Conservation (phyloP, 2,113 vertebrate species). For the Hucho hucho region DNA sequence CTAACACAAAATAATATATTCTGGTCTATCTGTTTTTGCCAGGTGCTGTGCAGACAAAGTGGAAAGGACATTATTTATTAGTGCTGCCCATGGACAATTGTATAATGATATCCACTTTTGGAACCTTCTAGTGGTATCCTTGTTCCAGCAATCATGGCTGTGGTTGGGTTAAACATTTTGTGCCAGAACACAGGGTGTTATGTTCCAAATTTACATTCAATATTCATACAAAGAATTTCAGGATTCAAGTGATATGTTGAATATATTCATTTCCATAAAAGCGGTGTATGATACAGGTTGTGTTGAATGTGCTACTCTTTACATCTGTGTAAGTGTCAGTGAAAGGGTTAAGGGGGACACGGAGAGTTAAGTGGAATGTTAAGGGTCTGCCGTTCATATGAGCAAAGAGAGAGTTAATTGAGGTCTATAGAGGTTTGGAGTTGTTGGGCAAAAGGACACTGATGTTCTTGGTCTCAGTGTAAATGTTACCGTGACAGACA, state of each 20-base stretch:
- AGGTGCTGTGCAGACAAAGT: neutral
- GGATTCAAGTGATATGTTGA: neutral
- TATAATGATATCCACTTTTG: neutral
- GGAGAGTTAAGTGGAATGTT: conserved; percentile 2
- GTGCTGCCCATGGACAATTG: neutral
- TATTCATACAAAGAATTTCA: neutral
- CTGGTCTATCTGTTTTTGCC: no score
- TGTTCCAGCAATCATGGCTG: neutral
- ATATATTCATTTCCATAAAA: neutral
- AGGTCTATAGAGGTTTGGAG: conserved; percentile 45
- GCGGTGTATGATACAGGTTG: neutral
- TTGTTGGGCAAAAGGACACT: conserved; percentile 33
- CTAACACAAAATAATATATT: no score
- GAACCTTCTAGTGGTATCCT: neutral
- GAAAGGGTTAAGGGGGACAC: conserved; percentile 24
- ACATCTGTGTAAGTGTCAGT: neutral
- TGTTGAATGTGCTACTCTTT: neutral
- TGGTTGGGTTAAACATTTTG: neutral
- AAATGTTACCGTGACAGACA: conserved; percentile 26
- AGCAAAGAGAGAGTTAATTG: conserved; percentile 9
- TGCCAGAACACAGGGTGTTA: neutral
- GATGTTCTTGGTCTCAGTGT: conserved; percentile 31
- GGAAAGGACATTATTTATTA: neutral
- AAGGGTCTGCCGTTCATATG: conserved; percentile 28
- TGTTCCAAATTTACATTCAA: neutral